phyloP scores from a whole-genome alignment of 2,113 vertebrate species.

The Girardinichthys multiradiatus region DNA sequence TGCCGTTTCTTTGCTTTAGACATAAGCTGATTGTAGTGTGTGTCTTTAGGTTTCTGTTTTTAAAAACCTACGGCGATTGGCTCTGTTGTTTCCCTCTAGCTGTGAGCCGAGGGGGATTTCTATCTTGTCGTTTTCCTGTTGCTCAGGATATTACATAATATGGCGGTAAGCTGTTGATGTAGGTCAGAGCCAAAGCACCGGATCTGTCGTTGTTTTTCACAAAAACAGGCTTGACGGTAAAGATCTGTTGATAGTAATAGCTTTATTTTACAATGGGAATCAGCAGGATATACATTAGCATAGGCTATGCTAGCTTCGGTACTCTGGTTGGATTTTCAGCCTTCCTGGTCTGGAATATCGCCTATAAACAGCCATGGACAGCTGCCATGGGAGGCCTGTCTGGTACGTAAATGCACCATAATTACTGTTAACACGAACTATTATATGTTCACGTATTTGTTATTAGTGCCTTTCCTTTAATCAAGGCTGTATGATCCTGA shows the following conservation, averaged over 20 bases:
- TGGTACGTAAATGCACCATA: constrained; percentile 74
- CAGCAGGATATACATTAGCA: constrained; percentile 75
- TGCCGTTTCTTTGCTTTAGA: not conserved
- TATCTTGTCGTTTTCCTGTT: constrained; percentile 12
- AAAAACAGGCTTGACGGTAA: not conserved
- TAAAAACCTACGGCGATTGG: not conserved
- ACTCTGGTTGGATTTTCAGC: constrained; percentile 84
- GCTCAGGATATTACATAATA: constrained; percentile 64
- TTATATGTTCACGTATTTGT: not conserved
- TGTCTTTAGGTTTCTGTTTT: fast-evolving
- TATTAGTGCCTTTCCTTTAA: not conserved
- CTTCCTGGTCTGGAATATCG: constrained; percentile 89
- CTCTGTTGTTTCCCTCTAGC: fast-evolving
- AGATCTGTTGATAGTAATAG: too few species aligned
- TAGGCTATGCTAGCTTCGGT: constrained; percentile 84
- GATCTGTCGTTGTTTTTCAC: not conserved
- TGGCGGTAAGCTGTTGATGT: constrained; percentile 50
- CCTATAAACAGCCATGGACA: constrained; percentile 86
- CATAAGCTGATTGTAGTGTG: not conserved
- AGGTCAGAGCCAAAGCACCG: constrained; percentile 5
- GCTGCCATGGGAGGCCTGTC: constrained; percentile 92
- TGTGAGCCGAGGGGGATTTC: constrained; percentile 1
- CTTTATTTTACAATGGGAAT: constrained; percentile 63
- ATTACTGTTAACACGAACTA: not conserved
- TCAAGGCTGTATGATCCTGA: not conserved